A percentile compares a stretch with the other conserved stretches of the same genome.
Evolutionary conservation across 2,797 vertebrate species (phyloP).

Genomic region (Zalophus californianus): DNA sequence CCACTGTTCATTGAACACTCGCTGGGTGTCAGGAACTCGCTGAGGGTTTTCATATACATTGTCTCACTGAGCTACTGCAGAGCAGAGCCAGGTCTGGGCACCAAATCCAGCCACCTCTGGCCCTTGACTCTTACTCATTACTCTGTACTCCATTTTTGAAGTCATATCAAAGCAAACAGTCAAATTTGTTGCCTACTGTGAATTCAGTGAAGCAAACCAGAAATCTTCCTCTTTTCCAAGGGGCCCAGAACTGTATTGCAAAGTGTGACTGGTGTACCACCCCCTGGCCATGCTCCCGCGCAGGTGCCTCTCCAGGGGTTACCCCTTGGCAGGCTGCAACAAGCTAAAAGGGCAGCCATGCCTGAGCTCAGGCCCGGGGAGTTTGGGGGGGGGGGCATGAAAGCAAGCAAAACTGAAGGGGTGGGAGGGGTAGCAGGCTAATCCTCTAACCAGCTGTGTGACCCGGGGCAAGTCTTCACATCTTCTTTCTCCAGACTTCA

Average conservation of each 20-base stretch:
- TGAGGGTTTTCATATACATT: not conserved
- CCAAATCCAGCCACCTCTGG: not conserved
- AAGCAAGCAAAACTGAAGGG: not conserved
- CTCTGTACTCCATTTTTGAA: not conserved
- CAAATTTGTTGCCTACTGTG: constrained; percentile 40
- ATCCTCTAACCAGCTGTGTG: constrained; percentile 30
- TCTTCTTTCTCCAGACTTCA: constrained; percentile 42
- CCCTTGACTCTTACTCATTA: not conserved
- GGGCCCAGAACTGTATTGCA: not conserved
- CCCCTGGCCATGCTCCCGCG: not conserved
- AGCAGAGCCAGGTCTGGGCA: not conserved
- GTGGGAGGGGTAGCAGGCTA: not conserved
- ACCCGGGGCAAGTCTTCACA: constrained; percentile 47
- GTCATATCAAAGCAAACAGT: constrained; percentile 34
- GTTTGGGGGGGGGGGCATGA: constrained; percentile 7
- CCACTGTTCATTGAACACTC: not conserved
- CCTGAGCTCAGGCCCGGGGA: not conserved
- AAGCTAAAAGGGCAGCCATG: not conserved
- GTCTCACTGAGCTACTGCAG: not conserved
- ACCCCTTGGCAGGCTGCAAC: not conserved
- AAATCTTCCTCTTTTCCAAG: constrained; percentile 47
- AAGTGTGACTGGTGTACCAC: not conserved
- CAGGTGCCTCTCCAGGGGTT: not conserved
- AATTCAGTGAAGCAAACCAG: constrained; percentile 64
- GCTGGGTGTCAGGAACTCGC: not conserved